Conservation (phyloP, 2,113 vertebrate species). For the Donacobius atricapilla region DNA sequence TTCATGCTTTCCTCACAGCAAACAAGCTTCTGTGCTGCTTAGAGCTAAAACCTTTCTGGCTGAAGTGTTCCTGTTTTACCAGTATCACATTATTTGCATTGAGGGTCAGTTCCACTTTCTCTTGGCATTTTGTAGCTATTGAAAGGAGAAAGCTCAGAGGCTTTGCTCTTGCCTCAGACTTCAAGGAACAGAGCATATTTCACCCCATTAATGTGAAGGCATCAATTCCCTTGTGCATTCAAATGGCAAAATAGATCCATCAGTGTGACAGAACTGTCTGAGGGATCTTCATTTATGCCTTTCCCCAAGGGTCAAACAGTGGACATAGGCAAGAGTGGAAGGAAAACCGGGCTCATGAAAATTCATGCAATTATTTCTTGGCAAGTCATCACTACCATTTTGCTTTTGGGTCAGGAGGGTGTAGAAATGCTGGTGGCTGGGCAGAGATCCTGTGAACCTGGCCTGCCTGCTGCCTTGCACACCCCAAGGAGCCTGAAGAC, state of each 20-base stretch:
- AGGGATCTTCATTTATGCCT: neutral
- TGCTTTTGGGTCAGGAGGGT: neutral
- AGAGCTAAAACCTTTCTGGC: neutral
- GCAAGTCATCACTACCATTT: neutral
- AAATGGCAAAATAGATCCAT: constrained; percentile 2
- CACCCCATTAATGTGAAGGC: neutral
- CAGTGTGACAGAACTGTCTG: neutral
- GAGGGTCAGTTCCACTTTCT: neutral
- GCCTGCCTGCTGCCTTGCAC: neutral
- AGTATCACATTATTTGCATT: neutral
- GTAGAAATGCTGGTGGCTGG: neutral
- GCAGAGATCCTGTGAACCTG: neutral
- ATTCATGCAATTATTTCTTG: constrained; percentile 41
- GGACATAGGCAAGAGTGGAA: neutral
- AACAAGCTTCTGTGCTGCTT: neutral
- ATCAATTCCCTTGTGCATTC: neutral
- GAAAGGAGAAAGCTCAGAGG: neutral
- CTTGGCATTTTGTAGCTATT: neutral
- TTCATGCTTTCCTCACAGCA: neutral
- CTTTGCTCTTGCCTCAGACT: neutral
- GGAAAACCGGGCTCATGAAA: neutral
- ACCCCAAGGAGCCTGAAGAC: neutral
- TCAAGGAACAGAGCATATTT: constrained; percentile 20
- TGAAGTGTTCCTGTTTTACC: neutral
- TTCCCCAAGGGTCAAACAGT: neutral